A percentile compares a stretch with the other conserved stretches of the same genome.
These are phyloP conservation scores for Sebastes schlegelii DNA, from an alignment of 2,113 vertebrate genomes.

Conservation along the genomic window DNA sequence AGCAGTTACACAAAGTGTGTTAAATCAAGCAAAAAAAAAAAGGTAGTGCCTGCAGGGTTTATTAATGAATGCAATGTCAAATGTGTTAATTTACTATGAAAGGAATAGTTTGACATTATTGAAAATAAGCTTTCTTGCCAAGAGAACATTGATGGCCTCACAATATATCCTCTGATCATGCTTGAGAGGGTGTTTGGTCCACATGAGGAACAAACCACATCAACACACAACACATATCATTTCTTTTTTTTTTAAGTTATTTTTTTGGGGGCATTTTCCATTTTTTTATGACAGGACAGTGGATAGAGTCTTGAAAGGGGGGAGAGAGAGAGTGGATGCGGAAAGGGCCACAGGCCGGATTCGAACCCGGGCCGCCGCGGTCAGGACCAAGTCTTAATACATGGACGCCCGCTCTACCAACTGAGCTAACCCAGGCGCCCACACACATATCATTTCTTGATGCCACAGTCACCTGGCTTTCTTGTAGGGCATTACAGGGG, in stretches of 20 bases:
- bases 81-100: neutral
- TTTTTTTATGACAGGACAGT: no score
- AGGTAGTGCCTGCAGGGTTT: neutral
- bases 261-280: no score
- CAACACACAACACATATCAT: conserved; percentile 6
- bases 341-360: no score
- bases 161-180: conserved; percentile 2
- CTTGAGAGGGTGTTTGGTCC: neutral
- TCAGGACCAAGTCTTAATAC: no score
- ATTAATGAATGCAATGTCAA: neutral
- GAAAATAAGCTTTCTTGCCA: neutral
- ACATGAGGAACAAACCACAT: conserved; percentile 11
- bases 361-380: no score
- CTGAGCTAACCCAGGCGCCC: neutral
- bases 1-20: neutral
- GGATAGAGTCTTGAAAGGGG: no score
- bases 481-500: conserved; percentile 43
- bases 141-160: neutral
- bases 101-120: neutral
- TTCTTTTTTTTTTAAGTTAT: neutral
- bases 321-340: no score
- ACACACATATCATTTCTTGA: conserved; percentile 23
- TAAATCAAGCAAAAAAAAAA: neutral
- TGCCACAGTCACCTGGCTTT: conserved; percentile 40
- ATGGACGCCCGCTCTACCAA: no score